phyloP scores from a whole-genome alignment of 2,888 invertebrate genomes.

The Hypolimnas misippus region DNA sequence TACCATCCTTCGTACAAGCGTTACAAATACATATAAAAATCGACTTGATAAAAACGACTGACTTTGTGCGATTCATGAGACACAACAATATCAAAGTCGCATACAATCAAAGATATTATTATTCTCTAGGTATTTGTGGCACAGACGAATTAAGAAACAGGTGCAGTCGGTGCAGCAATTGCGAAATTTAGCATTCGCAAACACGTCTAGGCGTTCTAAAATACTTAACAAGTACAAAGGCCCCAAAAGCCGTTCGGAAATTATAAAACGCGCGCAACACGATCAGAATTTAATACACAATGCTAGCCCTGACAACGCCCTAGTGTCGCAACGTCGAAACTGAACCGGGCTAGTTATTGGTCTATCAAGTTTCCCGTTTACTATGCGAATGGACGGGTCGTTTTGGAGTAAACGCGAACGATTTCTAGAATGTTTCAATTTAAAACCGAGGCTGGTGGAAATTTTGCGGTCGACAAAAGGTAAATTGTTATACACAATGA shows the following conservation, averaged over 20 bases:
- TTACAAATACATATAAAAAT: too few species aligned
- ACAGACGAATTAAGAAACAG: conserved; percentile 33
- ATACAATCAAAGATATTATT: conserved; percentile 11
- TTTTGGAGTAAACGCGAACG: conserved; percentile 17
- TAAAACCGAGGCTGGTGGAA: neutral
- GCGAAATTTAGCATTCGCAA: conserved; percentile 32
- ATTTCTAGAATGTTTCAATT: conserved; percentile 19
- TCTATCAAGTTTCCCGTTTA: conserved; percentile 46
- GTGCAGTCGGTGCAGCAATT: conserved; percentile 20
- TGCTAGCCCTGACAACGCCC: conserved; percentile 50
- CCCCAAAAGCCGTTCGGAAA: conserved; percentile 27
- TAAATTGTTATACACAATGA: neutral
- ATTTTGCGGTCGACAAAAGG: neutral
- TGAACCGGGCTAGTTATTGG: conserved; percentile 41
- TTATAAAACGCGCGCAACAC: conserved; percentile 37
- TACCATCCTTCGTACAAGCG: too few species aligned
- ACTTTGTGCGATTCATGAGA: too few species aligned
- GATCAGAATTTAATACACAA: conserved; percentile 43
- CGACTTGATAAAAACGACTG: too few species aligned
- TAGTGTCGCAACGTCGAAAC: conserved; percentile 44
- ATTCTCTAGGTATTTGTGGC: conserved; percentile 21
- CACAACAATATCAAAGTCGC: too few species aligned
- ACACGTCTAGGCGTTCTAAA: conserved; percentile 24
- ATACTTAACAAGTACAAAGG: conserved; percentile 34
- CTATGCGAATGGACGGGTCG: conserved; percentile 22